Conservation (phyloP, 2,113 vertebrate genomes). For the Camelus bactrianus region DNA sequence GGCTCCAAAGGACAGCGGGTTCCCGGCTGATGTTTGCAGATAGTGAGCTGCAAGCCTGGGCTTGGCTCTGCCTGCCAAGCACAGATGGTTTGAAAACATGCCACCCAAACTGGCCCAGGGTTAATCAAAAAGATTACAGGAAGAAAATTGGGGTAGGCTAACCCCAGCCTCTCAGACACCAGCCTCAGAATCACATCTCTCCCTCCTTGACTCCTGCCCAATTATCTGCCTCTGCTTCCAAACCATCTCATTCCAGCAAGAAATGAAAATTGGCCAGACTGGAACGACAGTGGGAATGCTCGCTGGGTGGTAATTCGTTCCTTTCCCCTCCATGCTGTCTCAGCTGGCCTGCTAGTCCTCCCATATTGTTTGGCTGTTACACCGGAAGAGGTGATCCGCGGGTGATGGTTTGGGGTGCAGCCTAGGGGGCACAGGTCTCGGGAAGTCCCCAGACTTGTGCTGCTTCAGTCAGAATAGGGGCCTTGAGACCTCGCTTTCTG, state of each 20-base stretch:
- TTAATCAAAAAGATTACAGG: constrained; percentile 67
- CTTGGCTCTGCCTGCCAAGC: constrained; percentile 29
- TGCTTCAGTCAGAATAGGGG: neutral
- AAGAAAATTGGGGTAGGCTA: constrained; percentile 19
- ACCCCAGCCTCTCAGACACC: neutral
- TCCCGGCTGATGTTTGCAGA: constrained; percentile 64
- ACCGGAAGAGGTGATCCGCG: neutral
- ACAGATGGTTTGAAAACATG: constrained; percentile 53
- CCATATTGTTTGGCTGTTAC: neutral
- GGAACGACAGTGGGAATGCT: neutral
- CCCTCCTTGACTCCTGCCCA: neutral
- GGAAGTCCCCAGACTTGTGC: neutral
- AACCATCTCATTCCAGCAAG: neutral
- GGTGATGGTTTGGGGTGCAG: neutral
- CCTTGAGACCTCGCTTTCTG: neutral
- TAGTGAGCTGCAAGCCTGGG: neutral
- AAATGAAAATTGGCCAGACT: neutral
- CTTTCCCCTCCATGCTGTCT: neutral
- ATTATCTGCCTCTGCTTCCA: neutral
- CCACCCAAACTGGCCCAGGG: constrained; percentile 9
- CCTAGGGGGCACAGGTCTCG: neutral
- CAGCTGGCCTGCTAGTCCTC: neutral
- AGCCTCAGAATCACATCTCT: neutral
- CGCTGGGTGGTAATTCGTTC: neutral
- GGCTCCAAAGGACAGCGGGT: neutral